These are phyloP conservation scores for Spinus pinus DNA, from an alignment of 2,797 vertebrate genomes.

Conservation along the genomic window DNA sequence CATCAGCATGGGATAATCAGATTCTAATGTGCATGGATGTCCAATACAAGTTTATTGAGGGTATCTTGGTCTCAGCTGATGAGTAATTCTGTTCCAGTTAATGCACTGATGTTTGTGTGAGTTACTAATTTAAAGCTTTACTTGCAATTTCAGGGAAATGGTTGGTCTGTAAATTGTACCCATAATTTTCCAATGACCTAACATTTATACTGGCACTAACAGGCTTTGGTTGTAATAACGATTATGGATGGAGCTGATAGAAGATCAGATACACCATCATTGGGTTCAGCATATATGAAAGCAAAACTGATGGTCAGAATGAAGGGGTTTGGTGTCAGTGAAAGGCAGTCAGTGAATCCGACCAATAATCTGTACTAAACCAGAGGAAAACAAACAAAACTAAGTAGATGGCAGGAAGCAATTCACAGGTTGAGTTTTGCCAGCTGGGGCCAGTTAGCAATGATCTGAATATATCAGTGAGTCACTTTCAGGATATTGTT, in stretches of 20 bases:
- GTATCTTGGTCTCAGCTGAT: neutral
- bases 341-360: neutral
- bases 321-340: neutral
- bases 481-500: neutral
- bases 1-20: neutral
- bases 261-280: neutral
- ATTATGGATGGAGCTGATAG: neutral
- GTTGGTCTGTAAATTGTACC: neutral
- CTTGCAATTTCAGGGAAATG: neutral
- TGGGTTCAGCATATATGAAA: neutral
- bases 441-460: neutral
- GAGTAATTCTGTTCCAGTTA: neutral
- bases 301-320: neutral
- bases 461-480: neutral
- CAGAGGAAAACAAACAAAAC: neutral
- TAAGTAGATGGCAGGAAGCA: neutral
- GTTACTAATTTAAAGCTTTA: neutral
- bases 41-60: neutral
- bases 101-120: neutral
- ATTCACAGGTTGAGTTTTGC: neutral
- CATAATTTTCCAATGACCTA: neutral
- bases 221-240: neutral
- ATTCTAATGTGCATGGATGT: neutral
- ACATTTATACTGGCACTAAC: neutral
- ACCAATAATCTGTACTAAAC: neutral